Conservation (phyloP, 2,888 invertebrate species). For the Lottia gigantea region DNA sequence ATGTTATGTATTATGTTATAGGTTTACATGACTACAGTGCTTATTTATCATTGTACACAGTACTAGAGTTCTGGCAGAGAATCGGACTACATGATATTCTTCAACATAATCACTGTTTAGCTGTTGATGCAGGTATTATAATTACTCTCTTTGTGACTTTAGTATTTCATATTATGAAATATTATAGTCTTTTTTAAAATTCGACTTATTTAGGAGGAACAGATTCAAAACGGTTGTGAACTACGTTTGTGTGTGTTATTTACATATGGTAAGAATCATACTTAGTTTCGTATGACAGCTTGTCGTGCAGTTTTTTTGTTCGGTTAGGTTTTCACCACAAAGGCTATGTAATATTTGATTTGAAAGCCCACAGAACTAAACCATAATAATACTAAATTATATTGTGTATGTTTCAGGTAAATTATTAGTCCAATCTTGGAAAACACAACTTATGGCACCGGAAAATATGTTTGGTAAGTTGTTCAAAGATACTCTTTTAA, state of each 20-base stretch:
- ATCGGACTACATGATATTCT: slow-evolving; percentile 43
- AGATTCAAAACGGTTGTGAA: too few species aligned
- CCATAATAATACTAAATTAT: too few species aligned
- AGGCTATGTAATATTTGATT: too few species aligned
- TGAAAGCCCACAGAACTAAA: too few species aligned
- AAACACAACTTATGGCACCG: slow-evolving; percentile 50
- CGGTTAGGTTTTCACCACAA: too few species aligned
- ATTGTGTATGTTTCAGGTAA: slow-evolving; percentile 36
- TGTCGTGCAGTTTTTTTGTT: too few species aligned
- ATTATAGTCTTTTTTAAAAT: too few species aligned
- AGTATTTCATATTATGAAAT: too few species aligned
- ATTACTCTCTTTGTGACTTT: not conserved
- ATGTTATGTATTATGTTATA: slow-evolving; percentile 29
- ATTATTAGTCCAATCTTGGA: slow-evolving; percentile 51
- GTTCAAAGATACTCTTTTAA: not conserved
- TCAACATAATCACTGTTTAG: slow-evolving; percentile 47
- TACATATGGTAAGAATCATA: too few species aligned
- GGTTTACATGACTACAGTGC: slow-evolving; percentile 64
- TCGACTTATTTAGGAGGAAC: too few species aligned
- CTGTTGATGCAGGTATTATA: slow-evolving; percentile 49
- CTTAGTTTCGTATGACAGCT: too few species aligned
- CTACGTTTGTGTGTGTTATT: too few species aligned
- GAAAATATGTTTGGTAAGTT: slow-evolving; percentile 58
- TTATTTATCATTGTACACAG: slow-evolving; percentile 56
- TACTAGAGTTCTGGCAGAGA: slow-evolving; percentile 61